Base-by-base conservation (phyloP, 2,113 vertebrate species). In the Bufo gargarizans region DNA sequence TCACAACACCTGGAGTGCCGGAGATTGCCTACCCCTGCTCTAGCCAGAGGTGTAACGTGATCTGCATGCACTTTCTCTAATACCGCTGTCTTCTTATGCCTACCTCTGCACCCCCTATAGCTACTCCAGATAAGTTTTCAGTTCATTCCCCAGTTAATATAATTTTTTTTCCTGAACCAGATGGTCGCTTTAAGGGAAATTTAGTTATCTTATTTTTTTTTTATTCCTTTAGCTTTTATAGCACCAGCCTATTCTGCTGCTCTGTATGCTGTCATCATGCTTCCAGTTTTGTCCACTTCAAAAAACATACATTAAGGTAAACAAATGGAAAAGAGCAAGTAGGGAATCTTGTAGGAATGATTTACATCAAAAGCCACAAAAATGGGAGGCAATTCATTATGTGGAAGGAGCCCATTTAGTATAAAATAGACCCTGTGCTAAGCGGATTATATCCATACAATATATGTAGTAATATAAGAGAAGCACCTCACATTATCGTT, bases 331-430 rank as follows among this genome's bases (percentile, higher is more conserved):
- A 76, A 19, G 16, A 50, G 45, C 16, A 50, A 76, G 6, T 43
- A 13, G 8, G 67, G 67, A 69, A 10, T 45, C 43, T 43, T 72
- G 47, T 4, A 43, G 47, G 45, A 76, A 50, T 19, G 4, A 50
- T 76, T 50, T 50, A 76, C 17, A 76, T 76, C 47, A 76, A 76
- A 76, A 76, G 72, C 16, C 17, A 76, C 72, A 76, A 19, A 76
- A 49, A 50, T 50, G 47, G 8, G 45, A 76, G 72, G 72, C 50
- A 76, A 76, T 76, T 76, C 47, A 50, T 76, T 76, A 50, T 47
- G 72, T 50, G 1, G 47, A 49, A 49, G 17, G 14, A 49, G 47
- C 43, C 7, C 14, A 47, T 76, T 8, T 76, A 76, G 16, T 20
- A 50, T 49, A 50, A 76, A 76, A 20, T 47, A 76, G 72, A 76